These are phyloP conservation scores for Euproctis similis DNA, from an alignment of 2,888 invertebrate genomes.

Conservation along the genomic window DNA sequence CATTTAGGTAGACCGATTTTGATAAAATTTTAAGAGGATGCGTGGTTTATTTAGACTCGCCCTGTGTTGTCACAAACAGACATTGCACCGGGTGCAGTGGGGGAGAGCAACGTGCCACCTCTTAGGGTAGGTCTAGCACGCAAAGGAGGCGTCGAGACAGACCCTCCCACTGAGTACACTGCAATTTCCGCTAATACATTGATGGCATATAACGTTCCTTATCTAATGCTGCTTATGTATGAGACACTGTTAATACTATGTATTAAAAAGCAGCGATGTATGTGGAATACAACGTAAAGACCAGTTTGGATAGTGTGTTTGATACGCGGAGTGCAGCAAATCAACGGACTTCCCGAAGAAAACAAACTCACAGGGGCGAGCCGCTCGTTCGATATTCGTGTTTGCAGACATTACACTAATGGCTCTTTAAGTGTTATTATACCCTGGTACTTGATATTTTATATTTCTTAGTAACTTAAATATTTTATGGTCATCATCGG, in stretches of 20 bases:
- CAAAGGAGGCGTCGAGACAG: conserved; percentile 44
- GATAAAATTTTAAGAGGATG: too few species aligned
- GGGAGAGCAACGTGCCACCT: conserved; percentile 40
- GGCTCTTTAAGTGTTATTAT: conserved; percentile 13
- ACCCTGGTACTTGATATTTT: conserved; percentile 7
- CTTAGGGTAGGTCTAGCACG: conserved; percentile 64
- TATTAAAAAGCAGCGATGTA: conserved; percentile 5
- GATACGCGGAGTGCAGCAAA: conserved; percentile 45
- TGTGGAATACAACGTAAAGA: too few species aligned
- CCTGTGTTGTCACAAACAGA: conserved; percentile 28
- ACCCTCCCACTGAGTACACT: conserved; percentile 25
- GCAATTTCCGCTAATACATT: conserved; percentile 26
- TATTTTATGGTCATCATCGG: too few species aligned
- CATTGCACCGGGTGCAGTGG: conserved; percentile 32
- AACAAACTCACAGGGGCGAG: conserved; percentile 42
- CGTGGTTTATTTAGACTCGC: conserved; percentile 19
- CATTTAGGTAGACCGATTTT: too few species aligned
- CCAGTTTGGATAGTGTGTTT: conserved; percentile 5
- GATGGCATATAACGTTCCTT: conserved; percentile 29
- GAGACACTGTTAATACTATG: neutral
- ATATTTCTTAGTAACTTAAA: too few species aligned
- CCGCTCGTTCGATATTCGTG: conserved; percentile 35
- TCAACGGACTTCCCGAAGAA: conserved; percentile 56
- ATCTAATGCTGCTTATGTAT: neutral
- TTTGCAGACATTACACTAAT: conserved; percentile 12